Conservation (phyloP, 2,888 invertebrate species). For the Scotopteryx bipunctaria region DNA sequence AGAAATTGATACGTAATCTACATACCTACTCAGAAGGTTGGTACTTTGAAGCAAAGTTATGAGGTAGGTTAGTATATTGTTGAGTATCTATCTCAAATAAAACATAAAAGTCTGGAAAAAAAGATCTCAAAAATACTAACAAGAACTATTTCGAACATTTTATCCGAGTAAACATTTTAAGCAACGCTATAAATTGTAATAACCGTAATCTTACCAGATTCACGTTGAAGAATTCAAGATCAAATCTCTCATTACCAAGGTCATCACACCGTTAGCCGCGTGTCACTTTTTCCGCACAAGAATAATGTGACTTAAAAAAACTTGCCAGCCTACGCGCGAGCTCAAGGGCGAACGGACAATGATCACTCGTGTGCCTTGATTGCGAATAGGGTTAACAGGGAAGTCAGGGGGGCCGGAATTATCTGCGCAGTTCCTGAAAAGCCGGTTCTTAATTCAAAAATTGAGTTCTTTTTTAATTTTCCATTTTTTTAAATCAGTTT, state of each 20-base stretch:
- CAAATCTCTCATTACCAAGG: not conserved
- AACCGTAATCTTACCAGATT: constrained; percentile 11
- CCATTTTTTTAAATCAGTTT: too few relatives aligned
- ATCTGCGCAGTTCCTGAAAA: constrained; percentile 1
- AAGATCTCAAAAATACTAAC: too few relatives aligned
- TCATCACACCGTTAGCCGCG: constrained; percentile 5
- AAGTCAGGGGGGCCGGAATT: constrained; percentile 9
- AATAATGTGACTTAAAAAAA: constrained; percentile 24
- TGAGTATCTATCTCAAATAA: too few relatives aligned
- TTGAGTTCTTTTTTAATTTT: too few relatives aligned
- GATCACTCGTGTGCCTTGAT: constrained; percentile 44
- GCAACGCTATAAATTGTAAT: too few relatives aligned
- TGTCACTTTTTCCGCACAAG: constrained; percentile 3
- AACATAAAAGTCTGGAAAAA: too few relatives aligned
- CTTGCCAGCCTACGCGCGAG: constrained; percentile 24
- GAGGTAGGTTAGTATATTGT: too few relatives aligned
- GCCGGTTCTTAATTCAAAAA: not conserved
- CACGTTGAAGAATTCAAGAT: not conserved
- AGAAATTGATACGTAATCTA: too few relatives aligned
- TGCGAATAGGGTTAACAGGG: constrained; percentile 34
- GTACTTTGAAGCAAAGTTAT: too few relatives aligned
- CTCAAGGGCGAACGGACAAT: constrained; percentile 50
- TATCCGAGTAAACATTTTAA: not conserved
- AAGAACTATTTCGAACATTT: too few relatives aligned
- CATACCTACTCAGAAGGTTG: too few relatives aligned